Evolutionary conservation across 1,140 invertebrate species (phyloP).

Genomic region (Eufriesea mexicana): DNA sequence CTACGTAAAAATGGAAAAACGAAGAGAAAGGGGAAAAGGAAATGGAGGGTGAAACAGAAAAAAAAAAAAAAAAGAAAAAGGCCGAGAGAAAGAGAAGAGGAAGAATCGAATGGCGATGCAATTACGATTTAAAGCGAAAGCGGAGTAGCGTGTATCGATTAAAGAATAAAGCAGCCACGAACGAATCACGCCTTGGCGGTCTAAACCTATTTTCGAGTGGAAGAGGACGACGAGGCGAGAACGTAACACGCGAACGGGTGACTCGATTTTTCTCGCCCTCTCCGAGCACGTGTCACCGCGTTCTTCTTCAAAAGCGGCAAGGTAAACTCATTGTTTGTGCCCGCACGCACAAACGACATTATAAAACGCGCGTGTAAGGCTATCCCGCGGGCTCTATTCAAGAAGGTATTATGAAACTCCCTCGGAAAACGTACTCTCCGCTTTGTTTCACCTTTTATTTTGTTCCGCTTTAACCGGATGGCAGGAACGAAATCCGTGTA

Average conservation of each 20-base stretch:
- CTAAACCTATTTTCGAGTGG: not conserved
- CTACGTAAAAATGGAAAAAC: not conserved
- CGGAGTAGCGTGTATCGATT: not conserved
- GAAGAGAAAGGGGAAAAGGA: not conserved
- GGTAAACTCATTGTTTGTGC: conserved; percentile 67
- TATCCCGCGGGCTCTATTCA: conserved; percentile 69
- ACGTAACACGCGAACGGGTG: not conserved
- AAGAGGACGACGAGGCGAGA: not conserved
- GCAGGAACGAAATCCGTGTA: conserved; percentile 65
- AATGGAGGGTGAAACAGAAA: no score
- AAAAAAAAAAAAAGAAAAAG: no score
- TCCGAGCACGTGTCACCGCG: conserved; percentile 57
- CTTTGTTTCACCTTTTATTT: conserved; percentile 71
- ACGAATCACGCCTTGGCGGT: not conserved
- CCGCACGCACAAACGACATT: conserved; percentile 59
- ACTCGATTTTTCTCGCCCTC: conserved; percentile 46
- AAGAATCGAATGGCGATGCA: not conserved
- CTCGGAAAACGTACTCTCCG: conserved; percentile 68
- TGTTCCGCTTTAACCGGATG: conserved; percentile 73
- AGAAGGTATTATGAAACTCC: conserved; percentile 71
- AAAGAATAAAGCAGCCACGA: not conserved
- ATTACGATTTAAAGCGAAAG: not conserved
- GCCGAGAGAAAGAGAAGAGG: no score
- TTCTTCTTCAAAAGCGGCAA: conserved; percentile 57
- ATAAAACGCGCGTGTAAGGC: conserved; percentile 68